These are phyloP conservation scores for Schizotus pectinicornis DNA, from an alignment of 2,888 invertebrate genomes.

Conservation along the genomic window DNA sequence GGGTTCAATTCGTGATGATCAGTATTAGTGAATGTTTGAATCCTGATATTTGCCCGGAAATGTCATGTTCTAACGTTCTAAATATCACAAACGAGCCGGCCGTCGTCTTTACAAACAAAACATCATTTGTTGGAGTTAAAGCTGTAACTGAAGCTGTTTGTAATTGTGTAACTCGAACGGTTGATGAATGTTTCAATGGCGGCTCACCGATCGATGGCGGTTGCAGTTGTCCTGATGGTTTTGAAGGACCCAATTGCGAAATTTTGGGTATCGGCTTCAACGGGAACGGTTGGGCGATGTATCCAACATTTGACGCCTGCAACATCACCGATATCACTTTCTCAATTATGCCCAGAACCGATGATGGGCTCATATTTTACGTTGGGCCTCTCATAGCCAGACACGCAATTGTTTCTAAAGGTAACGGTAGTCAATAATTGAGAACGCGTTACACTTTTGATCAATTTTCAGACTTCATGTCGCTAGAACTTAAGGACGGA, in stretches of 20 bases:
- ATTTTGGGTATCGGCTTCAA: conserved; percentile 85
- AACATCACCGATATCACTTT: conserved; percentile 82
- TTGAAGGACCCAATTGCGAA: conserved; percentile 90
- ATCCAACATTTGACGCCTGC: conserved; percentile 86
- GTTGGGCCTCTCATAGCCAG: conserved; percentile 73
- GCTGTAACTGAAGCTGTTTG: conserved; percentile 84
- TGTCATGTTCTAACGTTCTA: conserved; percentile 82
- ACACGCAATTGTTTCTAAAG: conserved; percentile 71
- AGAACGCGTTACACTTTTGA: background rate
- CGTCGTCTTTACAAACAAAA: conserved; percentile 89
- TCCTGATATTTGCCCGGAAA: conserved; percentile 71
- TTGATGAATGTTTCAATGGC: conserved; percentile 50
- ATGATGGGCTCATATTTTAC: conserved; percentile 88
- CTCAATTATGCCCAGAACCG: conserved; percentile 77
- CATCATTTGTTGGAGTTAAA: conserved; percentile 92
- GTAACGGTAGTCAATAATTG: conserved; percentile 50
- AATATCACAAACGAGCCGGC: conserved; percentile 74
- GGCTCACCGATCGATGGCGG: conserved; percentile 66
- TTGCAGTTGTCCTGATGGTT: conserved; percentile 81
- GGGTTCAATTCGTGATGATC: conserved; percentile 81
- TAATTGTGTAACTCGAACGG: conserved; percentile 58
- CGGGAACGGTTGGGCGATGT: conserved; percentile 93
- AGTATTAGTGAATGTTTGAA: conserved; percentile 90
- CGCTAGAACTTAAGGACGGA: conserved; percentile 85
- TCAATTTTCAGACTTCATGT: conserved; percentile 78